Conservation (phyloP, 2,888 invertebrate genomes). For the Metacarcinus magister region DNA sequence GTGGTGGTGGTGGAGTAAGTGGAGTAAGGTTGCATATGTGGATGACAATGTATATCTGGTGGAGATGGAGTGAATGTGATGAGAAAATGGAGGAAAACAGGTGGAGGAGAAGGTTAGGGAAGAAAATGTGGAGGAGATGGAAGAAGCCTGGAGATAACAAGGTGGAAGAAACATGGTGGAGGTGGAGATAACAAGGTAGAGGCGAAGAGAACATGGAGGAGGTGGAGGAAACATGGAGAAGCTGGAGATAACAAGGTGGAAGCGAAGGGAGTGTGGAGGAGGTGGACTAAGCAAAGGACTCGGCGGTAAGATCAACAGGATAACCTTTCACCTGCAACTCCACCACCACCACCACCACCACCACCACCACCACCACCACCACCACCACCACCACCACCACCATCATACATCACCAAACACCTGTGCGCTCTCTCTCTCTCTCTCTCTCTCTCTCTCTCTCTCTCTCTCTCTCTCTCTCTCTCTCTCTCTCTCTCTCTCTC, state of each 20-base stretch:
- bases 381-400: not conserved
- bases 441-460: conserved; percentile 2
- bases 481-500: conserved; percentile 21
- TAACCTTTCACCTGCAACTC: not conserved
- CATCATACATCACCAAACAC: not conserved
- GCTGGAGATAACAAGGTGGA: not conserved
- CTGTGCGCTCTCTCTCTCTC: not conserved
- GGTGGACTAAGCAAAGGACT: not conserved
- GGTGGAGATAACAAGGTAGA: not conserved
- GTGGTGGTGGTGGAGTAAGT: not conserved
- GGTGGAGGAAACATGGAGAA: not conserved
- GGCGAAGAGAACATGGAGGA: not conserved
- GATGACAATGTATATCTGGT: not conserved
- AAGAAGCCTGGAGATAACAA: not conserved
- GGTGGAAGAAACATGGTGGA: not conserved
- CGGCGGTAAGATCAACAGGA: not conserved
- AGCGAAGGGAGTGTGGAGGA: not conserved
- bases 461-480: conserved; percentile 2
- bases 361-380: conserved; percentile 4
- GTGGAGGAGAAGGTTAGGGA: not conserved
- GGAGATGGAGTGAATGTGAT: not conserved
- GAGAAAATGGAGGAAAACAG: not conserved
- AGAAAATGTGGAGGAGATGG: not conserved
- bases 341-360: conserved; percentile 28
- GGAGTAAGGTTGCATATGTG: not conserved